Evolutionary conservation across 2,113 vertebrate species (phyloP), one percentile per base, ranked within the genome.

Genomic region (Anarrhichthys ocellatus): DNA sequence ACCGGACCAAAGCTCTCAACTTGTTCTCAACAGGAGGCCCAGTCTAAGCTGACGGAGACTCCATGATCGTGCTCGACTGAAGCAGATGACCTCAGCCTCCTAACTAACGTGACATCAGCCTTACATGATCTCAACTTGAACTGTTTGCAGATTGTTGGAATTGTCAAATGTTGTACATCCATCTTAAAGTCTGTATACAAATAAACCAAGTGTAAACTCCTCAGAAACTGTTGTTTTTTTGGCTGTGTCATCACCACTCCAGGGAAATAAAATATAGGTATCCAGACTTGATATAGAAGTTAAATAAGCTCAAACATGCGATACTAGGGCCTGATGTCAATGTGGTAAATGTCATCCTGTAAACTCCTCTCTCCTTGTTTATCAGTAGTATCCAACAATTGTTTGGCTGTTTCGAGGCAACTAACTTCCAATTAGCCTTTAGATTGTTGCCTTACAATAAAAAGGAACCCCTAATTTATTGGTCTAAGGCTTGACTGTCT

Each of bases 201-300:
- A 75, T 83, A 83, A 83, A 87, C 15, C 22, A 72, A n/a, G 1
- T 44, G 6, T 22, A 24, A 61, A 65, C 10, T 59, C 2, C 20
- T 62, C 20, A n/a, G 10, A 27, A 50, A n/a, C 6, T 29, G 6
- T 2, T 56, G 0, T 66, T 24, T 66, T n/a, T 32, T 22, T 18
- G 7, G 32, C 46, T 6, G 42, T 50, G 42, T 50, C 6, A 4
- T 36, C 20, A 27, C 14, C 1, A 54, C 1, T 76, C 2, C 9
- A 52, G n/a, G 34, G 24, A 42, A 34, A 61, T 34, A 17, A 44
- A 44, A 59, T 44, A 6, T 5, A 27, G 13, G n/a, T 73, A 32
- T 10, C 18, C 3, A 46, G 24, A 32, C 40, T 22, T 32, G 7
- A 40, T 4, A 8, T 9, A 13, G 6, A 34, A 6, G 34, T 34